These are phyloP conservation scores for Aradophagus sp. DNA, from an alignment of 1,140 invertebrate genomes.

Conservation along the genomic window DNA sequence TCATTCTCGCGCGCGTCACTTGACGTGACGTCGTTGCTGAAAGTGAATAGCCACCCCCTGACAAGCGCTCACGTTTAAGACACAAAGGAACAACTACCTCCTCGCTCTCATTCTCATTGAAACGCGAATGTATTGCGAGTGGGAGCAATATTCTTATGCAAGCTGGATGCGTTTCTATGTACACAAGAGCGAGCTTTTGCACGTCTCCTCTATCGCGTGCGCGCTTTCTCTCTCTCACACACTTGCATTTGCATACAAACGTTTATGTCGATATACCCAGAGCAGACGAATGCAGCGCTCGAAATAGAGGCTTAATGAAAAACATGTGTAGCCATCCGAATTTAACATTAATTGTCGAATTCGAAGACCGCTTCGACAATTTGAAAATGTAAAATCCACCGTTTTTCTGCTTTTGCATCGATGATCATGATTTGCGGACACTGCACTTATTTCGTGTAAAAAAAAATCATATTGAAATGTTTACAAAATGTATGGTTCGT, in stretches of 20 bases:
- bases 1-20: conserved; percentile 35
- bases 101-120: conserved; percentile 28
- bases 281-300: conserved; percentile 19
- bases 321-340: conserved; percentile 39
- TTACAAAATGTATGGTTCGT: no score
- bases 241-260: conserved; percentile 49
- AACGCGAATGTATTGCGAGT: conserved; percentile 29
- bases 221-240: conserved; percentile 4
- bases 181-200: conserved; percentile 34
- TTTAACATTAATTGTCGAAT: conserved; percentile 27
- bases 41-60: conserved; percentile 46
- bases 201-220: neutral
- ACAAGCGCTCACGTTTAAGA: conserved; percentile 48
- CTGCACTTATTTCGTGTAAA: no score
- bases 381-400: neutral
- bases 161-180: conserved; percentile 44
- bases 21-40: conserved; percentile 34
- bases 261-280: conserved; percentile 46
- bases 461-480: no score
- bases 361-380: conserved; percentile 4
- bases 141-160: conserved; percentile 52
- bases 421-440: no score
- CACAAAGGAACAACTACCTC: conserved; percentile 43
- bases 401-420: no score
- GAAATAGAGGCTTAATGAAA: conserved; percentile 42